Conservation (phyloP, 2,113 vertebrate species). For the Tragelaphus strepsiceros region DNA sequence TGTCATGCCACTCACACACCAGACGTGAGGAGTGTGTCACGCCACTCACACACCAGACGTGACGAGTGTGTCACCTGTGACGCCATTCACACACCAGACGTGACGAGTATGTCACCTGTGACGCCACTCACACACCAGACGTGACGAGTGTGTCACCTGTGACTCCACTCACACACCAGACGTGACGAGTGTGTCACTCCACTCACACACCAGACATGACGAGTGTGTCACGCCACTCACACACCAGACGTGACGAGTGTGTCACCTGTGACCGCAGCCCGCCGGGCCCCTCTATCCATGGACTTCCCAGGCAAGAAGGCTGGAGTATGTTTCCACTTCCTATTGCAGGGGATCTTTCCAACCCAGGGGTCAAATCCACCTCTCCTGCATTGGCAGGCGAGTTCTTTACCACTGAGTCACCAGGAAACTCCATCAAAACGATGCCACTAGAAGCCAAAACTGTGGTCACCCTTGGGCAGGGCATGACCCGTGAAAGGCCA, state of each 20-base stretch:
- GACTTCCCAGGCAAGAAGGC: background rate
- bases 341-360: fast-evolving
- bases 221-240: no score
- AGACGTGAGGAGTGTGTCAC: no score
- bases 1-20: no score
- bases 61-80: no score
- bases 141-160: no score
- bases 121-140: no score
- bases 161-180: no score
- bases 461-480: fast-evolving
- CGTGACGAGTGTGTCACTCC: no score
- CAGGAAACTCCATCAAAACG: background rate
- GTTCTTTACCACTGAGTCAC: background rate
- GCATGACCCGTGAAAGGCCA: background rate
- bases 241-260: fast-evolving
- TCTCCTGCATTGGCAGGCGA: background rate
- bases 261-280: background rate
- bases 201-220: no score
- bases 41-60: no score
- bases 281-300: fast-evolving
- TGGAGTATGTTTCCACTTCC: background rate
- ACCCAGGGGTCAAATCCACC: background rate
- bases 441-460: background rate
- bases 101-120: no score
- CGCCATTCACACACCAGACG: no score